Percentiles rank a stretch among this genome's conserved stretches.
These are phyloP conservation scores for Semotilus atromaculatus DNA, from an alignment of 2,797 vertebrate species.

Conservation along the genomic window DNA sequence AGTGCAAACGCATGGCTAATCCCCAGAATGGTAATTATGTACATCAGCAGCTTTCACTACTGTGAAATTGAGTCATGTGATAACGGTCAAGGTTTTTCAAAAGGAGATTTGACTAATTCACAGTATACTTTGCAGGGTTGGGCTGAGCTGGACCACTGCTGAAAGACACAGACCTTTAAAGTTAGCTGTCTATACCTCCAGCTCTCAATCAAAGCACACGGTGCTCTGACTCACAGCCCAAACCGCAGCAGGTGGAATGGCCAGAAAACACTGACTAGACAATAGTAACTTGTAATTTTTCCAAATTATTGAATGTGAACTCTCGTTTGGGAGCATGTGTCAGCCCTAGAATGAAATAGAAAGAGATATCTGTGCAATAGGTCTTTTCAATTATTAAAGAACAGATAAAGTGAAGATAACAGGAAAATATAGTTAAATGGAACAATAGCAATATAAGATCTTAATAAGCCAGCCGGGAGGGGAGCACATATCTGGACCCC, in stretches of 20 bases:
- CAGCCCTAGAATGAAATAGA: neutral
- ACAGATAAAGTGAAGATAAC: constrained; percentile 16
- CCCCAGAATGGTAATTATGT: constrained; percentile 63
- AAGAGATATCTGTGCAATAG: constrained; percentile 10
- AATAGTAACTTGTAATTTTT: constrained; percentile 9
- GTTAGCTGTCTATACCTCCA: neutral
- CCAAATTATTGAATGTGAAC: constrained; percentile 31
- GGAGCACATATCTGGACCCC: neutral
- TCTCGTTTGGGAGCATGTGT: neutral
- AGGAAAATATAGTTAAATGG: constrained; percentile 7
- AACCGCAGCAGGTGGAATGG: constrained; percentile 11
- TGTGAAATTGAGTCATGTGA: constrained; percentile 67
- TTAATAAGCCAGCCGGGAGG: neutral
- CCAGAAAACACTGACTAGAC: constrained; percentile 11
- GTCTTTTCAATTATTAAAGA: constrained; percentile 19
- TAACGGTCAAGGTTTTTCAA: constrained; percentile 65
- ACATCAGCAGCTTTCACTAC: constrained; percentile 63
- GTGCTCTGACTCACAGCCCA: neutral
- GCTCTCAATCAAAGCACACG: neutral
- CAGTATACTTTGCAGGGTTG: constrained; percentile 49
- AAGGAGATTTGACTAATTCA: constrained; percentile 63
- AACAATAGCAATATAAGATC: constrained; percentile 16
- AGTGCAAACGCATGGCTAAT: constrained; percentile 66
- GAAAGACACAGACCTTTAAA: neutral
- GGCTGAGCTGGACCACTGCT: constrained; percentile 25